These are phyloP conservation scores for Sparidentex hasta DNA, from an alignment of 2,797 vertebrate species.

Conservation along the genomic window DNA sequence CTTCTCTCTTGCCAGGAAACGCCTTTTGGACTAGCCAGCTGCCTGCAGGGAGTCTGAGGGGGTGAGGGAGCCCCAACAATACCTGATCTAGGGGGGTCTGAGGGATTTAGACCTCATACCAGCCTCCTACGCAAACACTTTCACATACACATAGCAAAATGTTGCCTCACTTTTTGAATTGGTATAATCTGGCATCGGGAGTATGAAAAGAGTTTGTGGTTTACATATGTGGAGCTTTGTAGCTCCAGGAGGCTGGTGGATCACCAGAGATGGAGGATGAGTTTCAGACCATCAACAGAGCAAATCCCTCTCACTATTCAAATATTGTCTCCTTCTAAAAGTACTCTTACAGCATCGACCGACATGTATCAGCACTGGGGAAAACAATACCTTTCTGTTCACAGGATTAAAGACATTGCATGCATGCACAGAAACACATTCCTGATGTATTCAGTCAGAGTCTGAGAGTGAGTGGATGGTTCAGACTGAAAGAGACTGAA, in stretches of 20 bases:
- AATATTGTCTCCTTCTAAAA: slow-evolving; percentile 12
- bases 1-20: slow-evolving; percentile 59
- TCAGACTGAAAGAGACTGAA: slow-evolving; percentile 28
- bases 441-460: slow-evolving; percentile 41
- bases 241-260: slow-evolving; percentile 33
- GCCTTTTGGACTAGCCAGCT: slow-evolving; percentile 54
- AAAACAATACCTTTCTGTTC: slow-evolving; percentile 58
- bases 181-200: slow-evolving; percentile 57
- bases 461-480: slow-evolving; percentile 23
- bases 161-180: slow-evolving; percentile 48
- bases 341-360: slow-evolving; percentile 9
- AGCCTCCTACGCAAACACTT: slow-evolving; percentile 26
- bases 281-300: slow-evolving; percentile 5
- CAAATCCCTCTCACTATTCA: slow-evolving; percentile 19
- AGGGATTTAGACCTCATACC: slow-evolving; percentile 72
- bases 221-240: slow-evolving; percentile 24
- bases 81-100: slow-evolving; percentile 51
- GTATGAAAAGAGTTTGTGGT: slow-evolving; percentile 11
- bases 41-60: slow-evolving; percentile 72
- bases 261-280: slow-evolving; percentile 24
- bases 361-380: neutral
- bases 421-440: slow-evolving; percentile 46
- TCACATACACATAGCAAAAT: slow-evolving; percentile 20
- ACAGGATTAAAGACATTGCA: slow-evolving; percentile 47
- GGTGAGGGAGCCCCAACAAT: slow-evolving; percentile 74